Conservation (phyloP, 2,113 vertebrate genomes). For the Otis tarda region DNA sequence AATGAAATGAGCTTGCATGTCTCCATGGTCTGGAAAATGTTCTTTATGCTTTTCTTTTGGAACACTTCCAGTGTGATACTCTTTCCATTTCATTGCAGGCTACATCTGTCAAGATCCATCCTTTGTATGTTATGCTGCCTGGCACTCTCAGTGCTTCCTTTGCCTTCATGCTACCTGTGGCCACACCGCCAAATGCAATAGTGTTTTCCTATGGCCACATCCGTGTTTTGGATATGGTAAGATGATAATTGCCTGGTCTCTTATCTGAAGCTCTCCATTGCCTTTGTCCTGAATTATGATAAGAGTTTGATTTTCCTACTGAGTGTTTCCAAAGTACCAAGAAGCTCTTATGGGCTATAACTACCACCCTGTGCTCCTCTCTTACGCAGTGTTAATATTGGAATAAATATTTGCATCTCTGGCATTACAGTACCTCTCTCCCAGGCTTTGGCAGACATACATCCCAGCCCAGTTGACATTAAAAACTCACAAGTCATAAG, state of each 20-base stretch:
- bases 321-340: not conserved
- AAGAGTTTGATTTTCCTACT: not conserved
- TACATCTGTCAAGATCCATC: constrained; percentile 87
- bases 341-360: not conserved
- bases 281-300: not conserved
- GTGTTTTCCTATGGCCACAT: constrained; percentile 93
- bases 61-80: not conserved
- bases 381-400: not conserved
- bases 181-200: constrained; percentile 94
- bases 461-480: not conserved
- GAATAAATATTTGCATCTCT: not conserved
- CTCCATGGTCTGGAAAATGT: not conserved
- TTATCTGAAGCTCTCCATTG: not conserved
- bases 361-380: not conserved
- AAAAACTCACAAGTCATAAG: not conserved
- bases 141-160: constrained; percentile 92
- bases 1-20: not conserved
- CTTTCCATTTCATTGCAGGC: constrained; percentile 74
- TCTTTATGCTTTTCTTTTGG: not conserved
- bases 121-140: constrained; percentile 93
- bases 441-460: not conserved
- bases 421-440: not conserved
- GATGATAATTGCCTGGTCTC: not conserved
- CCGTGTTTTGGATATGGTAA: constrained; percentile 94
- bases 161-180: constrained; percentile 97